Evolutionary conservation across 2,797 vertebrate genomes (phyloP), one percentile per base, ranked within the genome.

Genomic region (Crocodylus rhombifer): DNA sequence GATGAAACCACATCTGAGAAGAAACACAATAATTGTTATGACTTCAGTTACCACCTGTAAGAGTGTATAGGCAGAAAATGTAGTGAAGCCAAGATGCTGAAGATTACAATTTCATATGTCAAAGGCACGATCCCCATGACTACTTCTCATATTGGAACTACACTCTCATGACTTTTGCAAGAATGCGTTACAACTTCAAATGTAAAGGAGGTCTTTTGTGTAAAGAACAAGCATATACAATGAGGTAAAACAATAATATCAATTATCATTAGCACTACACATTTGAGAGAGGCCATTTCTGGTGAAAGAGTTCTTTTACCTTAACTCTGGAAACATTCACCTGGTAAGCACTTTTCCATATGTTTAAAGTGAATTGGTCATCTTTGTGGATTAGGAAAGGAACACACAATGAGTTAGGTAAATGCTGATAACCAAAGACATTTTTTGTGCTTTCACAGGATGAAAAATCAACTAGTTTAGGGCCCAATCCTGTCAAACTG

Each of bases 181-280:
- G 55, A 80, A 83, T n/a, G 4, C n/a, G 55, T 78, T 89, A 75
- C 87, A 94, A 80, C 11, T 30, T 30, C n/a, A 65, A 67, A 75
- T 15, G 14, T n/a, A 86, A 92, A 84, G 23, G 8, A 55, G 16
- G 42, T 75, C 16, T 80, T 20, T 84, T 14, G 86, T 75, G 67
- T 94, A 77, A 82, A 26, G 21, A 88, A 20, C 56, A 88, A 74
- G 55, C 89, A 61, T 74, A 92, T 77, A 33, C 91, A 93, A 83
- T 89, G 23, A 75, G 76, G 25, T 67, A 73, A 69, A 87, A 91
- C 28, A 87, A 21, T 80, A 76, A 80, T 83, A 90, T 82, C 71
- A 84, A n/a, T 78, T 87, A 69, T 77, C 21, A 5, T 56, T 82
- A 89, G 87, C 86, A 88, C 8, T 17, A 5, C 55, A 92, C 55